phyloP scores from a whole-genome alignment of 2,797 vertebrate species.

The Syngnathus rostellatus region DNA sequence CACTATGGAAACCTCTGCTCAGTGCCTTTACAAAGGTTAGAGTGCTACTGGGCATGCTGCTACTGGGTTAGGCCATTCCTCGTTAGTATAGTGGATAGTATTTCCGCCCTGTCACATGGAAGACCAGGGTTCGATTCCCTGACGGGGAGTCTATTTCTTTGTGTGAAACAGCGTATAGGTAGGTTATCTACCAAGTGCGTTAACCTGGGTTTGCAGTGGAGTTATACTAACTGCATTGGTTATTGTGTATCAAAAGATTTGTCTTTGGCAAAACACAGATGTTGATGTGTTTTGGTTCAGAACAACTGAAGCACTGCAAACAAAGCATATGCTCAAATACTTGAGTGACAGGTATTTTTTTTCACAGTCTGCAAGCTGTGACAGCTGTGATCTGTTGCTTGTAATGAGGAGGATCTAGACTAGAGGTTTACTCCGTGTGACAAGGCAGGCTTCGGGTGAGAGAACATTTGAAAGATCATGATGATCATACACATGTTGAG shows the following conservation, averaged over 20 bases:
- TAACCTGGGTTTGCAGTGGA: too few relatives aligned
- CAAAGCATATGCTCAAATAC: constrained; percentile 40
- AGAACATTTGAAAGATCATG: constrained; percentile 33
- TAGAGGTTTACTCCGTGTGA: constrained; percentile 34
- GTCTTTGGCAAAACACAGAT: constrained; percentile 16
- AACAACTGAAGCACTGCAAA: constrained; percentile 23
- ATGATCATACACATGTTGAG: constrained; percentile 35
- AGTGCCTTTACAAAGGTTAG: too few relatives aligned
- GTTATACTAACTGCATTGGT: too few relatives aligned
- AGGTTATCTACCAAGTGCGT: too few relatives aligned
- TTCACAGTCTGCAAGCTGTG: constrained; percentile 40
- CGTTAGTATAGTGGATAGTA: too few relatives aligned
- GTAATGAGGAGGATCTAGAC: constrained; percentile 50
- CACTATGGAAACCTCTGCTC: too few relatives aligned
- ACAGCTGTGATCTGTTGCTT: constrained; percentile 37
- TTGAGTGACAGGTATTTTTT: constrained; percentile 58
- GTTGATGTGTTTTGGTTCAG: constrained; percentile 20
- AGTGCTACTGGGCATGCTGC: too few relatives aligned
- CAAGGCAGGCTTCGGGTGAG: constrained; percentile 34
- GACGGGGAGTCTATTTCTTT: too few relatives aligned
- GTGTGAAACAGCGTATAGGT: too few relatives aligned
- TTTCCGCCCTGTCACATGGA: too few relatives aligned
- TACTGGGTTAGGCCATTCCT: too few relatives aligned
- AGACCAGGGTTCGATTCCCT: too few relatives aligned
- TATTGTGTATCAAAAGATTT: constrained; percentile 5